Conservation (phyloP, 2,888 invertebrate species). For the Chrysolina oricalcia region DNA sequence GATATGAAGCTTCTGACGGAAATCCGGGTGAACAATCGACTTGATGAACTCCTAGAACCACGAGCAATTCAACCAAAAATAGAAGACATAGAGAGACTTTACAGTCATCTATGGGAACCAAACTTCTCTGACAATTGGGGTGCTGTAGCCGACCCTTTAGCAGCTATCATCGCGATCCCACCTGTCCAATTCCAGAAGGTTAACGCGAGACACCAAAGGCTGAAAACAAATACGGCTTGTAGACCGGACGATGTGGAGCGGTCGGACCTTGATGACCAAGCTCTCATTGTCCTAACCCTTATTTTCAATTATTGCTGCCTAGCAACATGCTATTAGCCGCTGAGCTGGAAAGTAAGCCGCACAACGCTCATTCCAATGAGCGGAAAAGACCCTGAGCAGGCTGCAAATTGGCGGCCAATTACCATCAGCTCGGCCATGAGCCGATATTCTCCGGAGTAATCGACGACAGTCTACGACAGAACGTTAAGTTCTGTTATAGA, state of each 20-base stretch:
- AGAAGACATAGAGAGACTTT: background rate
- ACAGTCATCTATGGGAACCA: background rate
- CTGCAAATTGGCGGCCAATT: too few species aligned
- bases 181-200: background rate
- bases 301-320: constrained; percentile 1
- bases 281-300: background rate
- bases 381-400: background rate
- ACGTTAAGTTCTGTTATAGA: constrained; percentile 38
- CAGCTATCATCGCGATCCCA: background rate
- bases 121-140: background rate
- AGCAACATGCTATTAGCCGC: constrained; percentile 3
- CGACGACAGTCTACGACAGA: constrained; percentile 53
- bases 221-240: background rate
- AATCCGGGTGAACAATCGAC: background rate
- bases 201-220: background rate
- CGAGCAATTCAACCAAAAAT: background rate
- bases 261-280: background rate
- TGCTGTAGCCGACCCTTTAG: background rate
- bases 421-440: constrained; percentile 20
- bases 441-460: constrained; percentile 24
- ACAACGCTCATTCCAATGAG: constrained; percentile 16
- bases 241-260: background rate
- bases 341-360: background rate
- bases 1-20: background rate
- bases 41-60: background rate